A percentile compares a stretch with the other conserved stretches of the same genome.
Evolutionary conservation across 92 coral and sea anemone genomes (phyloP).

Genomic region (Plumapathes pennacea): DNA sequence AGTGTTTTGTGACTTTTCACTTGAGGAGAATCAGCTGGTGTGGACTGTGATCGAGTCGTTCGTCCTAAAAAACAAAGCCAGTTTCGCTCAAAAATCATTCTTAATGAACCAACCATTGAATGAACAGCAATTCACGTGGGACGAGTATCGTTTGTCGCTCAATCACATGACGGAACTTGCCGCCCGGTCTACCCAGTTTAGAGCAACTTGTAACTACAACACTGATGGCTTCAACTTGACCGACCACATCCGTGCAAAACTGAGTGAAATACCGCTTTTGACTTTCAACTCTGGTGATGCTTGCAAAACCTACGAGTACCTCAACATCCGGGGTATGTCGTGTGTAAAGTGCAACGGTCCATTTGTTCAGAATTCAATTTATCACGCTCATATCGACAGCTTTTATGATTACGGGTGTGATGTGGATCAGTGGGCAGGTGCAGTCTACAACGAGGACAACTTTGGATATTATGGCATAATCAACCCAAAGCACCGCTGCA

Average conservation of each 20-base stretch:
- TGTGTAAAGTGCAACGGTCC: constrained; percentile 14
- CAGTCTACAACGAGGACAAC: constrained; percentile 6
- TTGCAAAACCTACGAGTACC: constrained; percentile 9
- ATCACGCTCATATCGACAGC: constrained; percentile 10
- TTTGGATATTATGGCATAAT: neutral
- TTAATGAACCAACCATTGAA: constrained; percentile 14
- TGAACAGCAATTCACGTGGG: constrained; percentile 23
- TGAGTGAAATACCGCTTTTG: neutral
- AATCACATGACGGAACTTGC: constrained; percentile 8
- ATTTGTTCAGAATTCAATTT: neutral
- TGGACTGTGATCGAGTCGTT: constrained; percentile 39
- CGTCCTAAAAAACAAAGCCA: neutral
- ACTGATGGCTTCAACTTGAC: constrained; percentile 9
- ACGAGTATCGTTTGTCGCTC: constrained; percentile 36
- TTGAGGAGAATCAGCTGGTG: constrained; percentile 5
- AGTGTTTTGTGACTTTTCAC: constrained; percentile 24
- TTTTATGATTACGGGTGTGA: neutral
- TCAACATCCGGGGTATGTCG: constrained; percentile 15
- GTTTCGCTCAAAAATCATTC: neutral
- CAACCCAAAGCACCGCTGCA: constrained; percentile 16
- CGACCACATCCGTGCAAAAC: constrained; percentile 14
- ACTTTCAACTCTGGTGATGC: neutral
- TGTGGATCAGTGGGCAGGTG: constrained; percentile 1
- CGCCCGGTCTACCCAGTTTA: constrained; percentile 11
- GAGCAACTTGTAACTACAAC: constrained; percentile 32